phyloP scores from a whole-genome alignment of 2,888 invertebrate species.

The Volucella inanis region DNA sequence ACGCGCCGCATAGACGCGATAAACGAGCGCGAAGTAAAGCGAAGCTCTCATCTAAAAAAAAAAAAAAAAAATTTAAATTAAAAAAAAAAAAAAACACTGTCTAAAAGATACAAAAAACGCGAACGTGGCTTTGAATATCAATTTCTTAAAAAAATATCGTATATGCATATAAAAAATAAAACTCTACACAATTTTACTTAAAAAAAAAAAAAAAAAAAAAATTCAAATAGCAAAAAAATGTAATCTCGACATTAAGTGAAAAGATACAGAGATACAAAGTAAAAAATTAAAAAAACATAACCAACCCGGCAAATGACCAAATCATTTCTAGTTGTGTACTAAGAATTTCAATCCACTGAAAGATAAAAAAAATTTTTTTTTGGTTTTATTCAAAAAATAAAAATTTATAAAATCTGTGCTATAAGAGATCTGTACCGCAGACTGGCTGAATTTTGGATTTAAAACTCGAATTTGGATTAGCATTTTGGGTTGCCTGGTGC shows the following conservation, averaged over 20 bases:
- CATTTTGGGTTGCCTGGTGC: constrained; percentile 68
- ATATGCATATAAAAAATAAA: too few species aligned
- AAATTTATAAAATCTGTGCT: constrained; percentile 10
- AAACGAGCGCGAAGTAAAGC: constrained; percentile 51
- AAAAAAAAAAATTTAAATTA: constrained; percentile 25
- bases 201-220: constrained; percentile 19
- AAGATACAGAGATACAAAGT: constrained; percentile 17
- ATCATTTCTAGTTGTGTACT: constrained; percentile 63
- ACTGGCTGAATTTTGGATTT: constrained; percentile 38
- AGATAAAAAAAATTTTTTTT: constrained; percentile 11
- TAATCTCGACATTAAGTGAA: background rate
- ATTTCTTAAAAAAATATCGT: background rate
- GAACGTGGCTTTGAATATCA: constrained; percentile 61
- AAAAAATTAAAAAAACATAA: background rate
- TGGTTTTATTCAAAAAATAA: too few species aligned
- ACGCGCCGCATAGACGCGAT: constrained; percentile 56
- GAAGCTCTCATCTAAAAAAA: background rate
- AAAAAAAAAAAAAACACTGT: background rate
- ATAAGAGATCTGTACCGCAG: constrained; percentile 46
- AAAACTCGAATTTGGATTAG: constrained; percentile 56
- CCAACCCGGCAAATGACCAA: constrained; percentile 38
- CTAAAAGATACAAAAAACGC: constrained; percentile 39
- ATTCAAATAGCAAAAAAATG: background rate
- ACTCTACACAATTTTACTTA: constrained; percentile 28
- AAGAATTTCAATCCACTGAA: constrained; percentile 53